phyloP scores from a whole-genome alignment of 2,113 vertebrate species.

The Cheilinus undulatus region DNA sequence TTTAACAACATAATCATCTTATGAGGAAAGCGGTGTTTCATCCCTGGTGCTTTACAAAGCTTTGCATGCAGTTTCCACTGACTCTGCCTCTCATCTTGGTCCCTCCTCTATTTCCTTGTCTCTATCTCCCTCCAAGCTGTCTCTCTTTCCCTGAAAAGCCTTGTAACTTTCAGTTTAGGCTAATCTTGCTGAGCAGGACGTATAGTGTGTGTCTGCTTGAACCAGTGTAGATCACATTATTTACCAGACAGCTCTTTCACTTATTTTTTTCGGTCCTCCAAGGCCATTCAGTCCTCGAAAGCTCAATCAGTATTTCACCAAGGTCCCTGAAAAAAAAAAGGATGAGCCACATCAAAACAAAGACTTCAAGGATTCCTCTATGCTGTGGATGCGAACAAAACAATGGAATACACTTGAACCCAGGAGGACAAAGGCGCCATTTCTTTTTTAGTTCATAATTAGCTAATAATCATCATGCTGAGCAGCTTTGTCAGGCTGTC shows the following conservation, averaged over 20 bases:
- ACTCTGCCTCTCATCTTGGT: constrained; percentile 25
- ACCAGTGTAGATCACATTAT: constrained; percentile 35
- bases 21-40: constrained; percentile 74
- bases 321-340: constrained; percentile 52
- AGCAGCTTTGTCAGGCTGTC: background rate
- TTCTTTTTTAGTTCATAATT: background rate
- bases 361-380: constrained; percentile 46
- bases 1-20: constrained; percentile 84
- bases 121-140: constrained; percentile 32
- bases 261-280: constrained; percentile 17
- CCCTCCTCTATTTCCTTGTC: constrained; percentile 27
- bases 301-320: constrained; percentile 71
- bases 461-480: constrained; percentile 1
- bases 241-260: constrained; percentile 44
- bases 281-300: constrained; percentile 50
- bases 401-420: constrained; percentile 3
- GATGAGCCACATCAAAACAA: constrained; percentile 51
- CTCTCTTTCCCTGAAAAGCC: constrained; percentile 22
- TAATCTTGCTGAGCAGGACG: constrained; percentile 39
- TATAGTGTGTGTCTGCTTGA: constrained; percentile 12
- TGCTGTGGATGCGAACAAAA: constrained; percentile 3
- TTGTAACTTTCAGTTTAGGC: constrained; percentile 45
- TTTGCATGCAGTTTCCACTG: constrained; percentile 59
- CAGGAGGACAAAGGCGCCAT: constrained; percentile 6
- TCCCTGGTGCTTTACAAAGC: constrained; percentile 73